A percentile compares a stretch with the other conserved stretches of the same genome.
Evolutionary conservation across 2,888 invertebrate genomes (phyloP).

Genomic region (Embidobia sp.): DNA sequence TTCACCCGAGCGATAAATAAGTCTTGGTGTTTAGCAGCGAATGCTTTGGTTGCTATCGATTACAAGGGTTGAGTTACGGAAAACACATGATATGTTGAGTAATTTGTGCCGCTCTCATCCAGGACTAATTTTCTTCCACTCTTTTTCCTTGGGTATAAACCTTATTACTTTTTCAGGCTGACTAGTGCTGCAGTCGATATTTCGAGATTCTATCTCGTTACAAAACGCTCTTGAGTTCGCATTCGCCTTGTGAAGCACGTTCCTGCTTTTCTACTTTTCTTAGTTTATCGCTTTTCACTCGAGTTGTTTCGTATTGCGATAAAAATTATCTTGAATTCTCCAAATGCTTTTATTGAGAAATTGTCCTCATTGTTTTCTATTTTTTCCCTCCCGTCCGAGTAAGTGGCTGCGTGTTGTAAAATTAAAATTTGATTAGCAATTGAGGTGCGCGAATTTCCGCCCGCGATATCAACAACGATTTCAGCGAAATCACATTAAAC

Average conservation of each 20-base stretch:
- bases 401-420: slow-evolving; percentile 34
- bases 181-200: slow-evolving; percentile 70
- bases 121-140: slow-evolving; percentile 46
- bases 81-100: slow-evolving; percentile 44
- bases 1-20: no score
- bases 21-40: not conserved
- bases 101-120: slow-evolving; percentile 45
- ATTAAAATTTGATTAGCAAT: slow-evolving; percentile 38
- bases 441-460: slow-evolving; percentile 1
- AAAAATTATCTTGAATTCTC: slow-evolving; percentile 63
- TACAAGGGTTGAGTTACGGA: slow-evolving; percentile 6
- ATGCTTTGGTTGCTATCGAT: slow-evolving; percentile 8
- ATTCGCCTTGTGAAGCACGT: slow-evolving; percentile 61
- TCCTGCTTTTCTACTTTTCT: slow-evolving; percentile 56
- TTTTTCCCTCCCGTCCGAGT: slow-evolving; percentile 14
- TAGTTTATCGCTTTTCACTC: slow-evolving; percentile 64
- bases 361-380: slow-evolving; percentile 55
- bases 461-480: slow-evolving; percentile 15
- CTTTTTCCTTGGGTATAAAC: slow-evolving; percentile 60
- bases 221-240: slow-evolving; percentile 69
- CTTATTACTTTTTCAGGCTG: slow-evolving; percentile 72
- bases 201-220: slow-evolving; percentile 69
- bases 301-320: slow-evolving; percentile 62
- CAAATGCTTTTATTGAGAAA: slow-evolving; percentile 51
- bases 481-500: slow-evolving; percentile 12